These are phyloP conservation scores for Porites rus DNA, from an alignment of 92 coral and sea anemone genomes.

Conservation along the genomic window DNA sequence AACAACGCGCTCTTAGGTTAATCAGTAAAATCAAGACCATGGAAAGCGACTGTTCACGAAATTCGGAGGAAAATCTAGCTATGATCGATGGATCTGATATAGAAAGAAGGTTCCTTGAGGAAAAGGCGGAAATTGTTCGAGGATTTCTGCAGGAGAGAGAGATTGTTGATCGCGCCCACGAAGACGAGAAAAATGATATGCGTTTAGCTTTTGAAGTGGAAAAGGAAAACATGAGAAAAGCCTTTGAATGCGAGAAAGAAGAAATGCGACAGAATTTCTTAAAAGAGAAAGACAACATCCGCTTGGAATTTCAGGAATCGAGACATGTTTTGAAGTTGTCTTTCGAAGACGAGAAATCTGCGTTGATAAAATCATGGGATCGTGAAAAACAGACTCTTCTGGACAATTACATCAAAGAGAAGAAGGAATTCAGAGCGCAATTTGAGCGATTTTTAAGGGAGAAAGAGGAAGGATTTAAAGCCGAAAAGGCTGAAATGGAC, in stretches of 20 bases:
- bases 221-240: slow-evolving; percentile 84
- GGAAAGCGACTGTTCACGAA: slow-evolving; percentile 24
- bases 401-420: slow-evolving; percentile 80
- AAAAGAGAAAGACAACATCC: slow-evolving; percentile 92
- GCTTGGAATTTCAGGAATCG: slow-evolving; percentile 93
- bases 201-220: slow-evolving; percentile 83
- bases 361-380: slow-evolving; percentile 75
- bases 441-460: slow-evolving; percentile 72
- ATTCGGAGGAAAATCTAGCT: slow-evolving; percentile 15
- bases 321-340: slow-evolving; percentile 94
- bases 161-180: slow-evolving; percentile 82
- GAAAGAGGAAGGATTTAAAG: slow-evolving; percentile 77
- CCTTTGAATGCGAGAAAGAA: slow-evolving; percentile 90
- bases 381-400: slow-evolving; percentile 76
- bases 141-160: slow-evolving; percentile 97
- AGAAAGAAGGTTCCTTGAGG: slow-evolving; percentile 74
- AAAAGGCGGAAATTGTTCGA: slow-evolving; percentile 94
- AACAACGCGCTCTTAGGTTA: background rate
- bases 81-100: slow-evolving; percentile 43
- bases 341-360: slow-evolving; percentile 91
- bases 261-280: slow-evolving; percentile 91
- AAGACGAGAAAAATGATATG: slow-evolving; percentile 89
- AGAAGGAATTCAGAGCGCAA: slow-evolving; percentile 74
- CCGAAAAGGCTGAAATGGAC: slow-evolving; percentile 86
- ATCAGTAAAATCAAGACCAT: background rate